Evolutionary conservation across 2,888 invertebrate species (phyloP), one percentile per base, ranked within the genome.

Genomic region (Acanthoscelides obtectus): DNA sequence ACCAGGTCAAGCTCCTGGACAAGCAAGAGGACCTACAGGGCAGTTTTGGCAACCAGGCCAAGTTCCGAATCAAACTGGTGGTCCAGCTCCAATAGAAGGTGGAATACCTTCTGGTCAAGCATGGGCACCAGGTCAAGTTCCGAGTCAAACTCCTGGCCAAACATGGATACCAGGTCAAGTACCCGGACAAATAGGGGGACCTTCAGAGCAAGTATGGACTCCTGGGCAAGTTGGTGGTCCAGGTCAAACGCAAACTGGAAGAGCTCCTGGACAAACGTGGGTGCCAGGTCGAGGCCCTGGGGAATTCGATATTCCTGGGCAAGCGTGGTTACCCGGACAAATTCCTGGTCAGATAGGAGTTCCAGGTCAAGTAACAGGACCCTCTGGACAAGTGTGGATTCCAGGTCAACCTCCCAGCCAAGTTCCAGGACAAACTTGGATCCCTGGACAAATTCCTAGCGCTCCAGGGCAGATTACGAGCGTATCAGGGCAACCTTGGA

Each of bases 191-290:
- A 70, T 22, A 21, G 25, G 25, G n/a, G 66, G 66, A 12, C 12
- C 12, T 12, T 6, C 12, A n/a, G 73, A 63, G 63, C 75, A 75
- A 72, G 22, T 71, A n/a, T 72, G 70, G 71, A 72, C 75, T 70
- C 72, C 76, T 63, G 76, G 77, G 20, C 74, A 74, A 71, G 74
- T n/a, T 64, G 75, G 73, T 72, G 72, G 70, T n/a, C 70, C 69
- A 21, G 68, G 68, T 25, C 64, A 66, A 20, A 69, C 22, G 25
- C 69, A 72, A 71, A 66, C 22, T 71, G 73, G 74, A 20, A 71
- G 70, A 64, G 72, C 65, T 68, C 71, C 70, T 45, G 21, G 68
- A 27, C 69, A 69, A 69, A 8, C 22, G 8, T 20, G 22, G 66
- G 20, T 66, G 20, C 66, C 66, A 66, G 66, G 66, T 20, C 66